Evolutionary conservation across 1,140 invertebrate genomes (phyloP), one percentile per base, ranked within the genome.

Genomic region (Habropoda laboriosa): DNA sequence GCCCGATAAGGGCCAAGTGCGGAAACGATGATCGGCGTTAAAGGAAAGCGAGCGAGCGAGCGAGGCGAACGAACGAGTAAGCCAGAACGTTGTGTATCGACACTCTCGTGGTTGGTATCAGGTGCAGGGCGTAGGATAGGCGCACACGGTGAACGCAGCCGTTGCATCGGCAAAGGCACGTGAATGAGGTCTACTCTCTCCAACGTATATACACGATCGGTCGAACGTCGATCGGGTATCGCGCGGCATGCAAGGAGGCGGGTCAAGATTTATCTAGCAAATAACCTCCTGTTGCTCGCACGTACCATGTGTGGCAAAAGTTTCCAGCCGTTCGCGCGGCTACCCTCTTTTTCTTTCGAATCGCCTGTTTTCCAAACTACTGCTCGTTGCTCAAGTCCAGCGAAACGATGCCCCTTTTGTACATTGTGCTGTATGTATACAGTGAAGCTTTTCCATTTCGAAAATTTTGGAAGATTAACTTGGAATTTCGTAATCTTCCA

Each of bases 231-330:
- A 88, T 89, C 87, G 87, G 72, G 75, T 88, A 89, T 89, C 87
- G 81, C 73, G 61, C 78, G 83, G 87, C 87, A 89, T 89, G 87
- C 87, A 88, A 89, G 80, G 74, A 82, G 87, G 87, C 87, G 87
- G 87, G 68, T 74, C 81, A 75, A 89, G 87, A 89, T 88, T 88
- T 85, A 89, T 89, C 87, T 85, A 85, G 83, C 87, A 82, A 88
- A 88, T 88, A 88, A 88, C 85, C 87, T 88, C 82, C 78, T 82
- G 84, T 87, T 84, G 72, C 84, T 87, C 66, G 86, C 80, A 70
- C 74, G 79, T 84, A 84, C 83, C 81, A 84, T 86, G 73, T 81
- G 84, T 81, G 80, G 79, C 79, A 81, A 85, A 82, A 85, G 74
- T 86, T 85, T 81, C 35, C 64, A 64, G 24, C 53, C 80, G 74